A percentile compares a stretch with the other conserved stretches of the same genome.
Evolutionary conservation across 2,797 vertebrate species (phyloP).

Genomic region (Halcyon smyrnensis): DNA sequence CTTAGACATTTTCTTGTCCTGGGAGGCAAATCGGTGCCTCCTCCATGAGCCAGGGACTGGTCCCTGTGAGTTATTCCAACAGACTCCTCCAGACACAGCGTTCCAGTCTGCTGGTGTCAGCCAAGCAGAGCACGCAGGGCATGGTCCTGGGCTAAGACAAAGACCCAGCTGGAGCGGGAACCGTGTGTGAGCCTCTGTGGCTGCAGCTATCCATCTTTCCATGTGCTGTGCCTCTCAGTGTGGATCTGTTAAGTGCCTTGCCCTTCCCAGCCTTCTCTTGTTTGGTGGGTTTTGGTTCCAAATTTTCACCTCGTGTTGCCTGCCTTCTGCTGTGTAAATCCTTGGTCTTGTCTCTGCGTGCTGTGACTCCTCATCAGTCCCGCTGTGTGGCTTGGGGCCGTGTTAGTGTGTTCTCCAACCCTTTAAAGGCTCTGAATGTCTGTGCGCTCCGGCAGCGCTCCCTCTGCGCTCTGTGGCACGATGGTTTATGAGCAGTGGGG

Average conservation of each 20-base stretch:
- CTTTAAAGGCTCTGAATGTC: not conserved
- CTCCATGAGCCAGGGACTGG: not conserved
- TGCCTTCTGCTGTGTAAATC: not conserved
- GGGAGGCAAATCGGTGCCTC: fast-evolving
- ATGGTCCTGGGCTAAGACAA: not conserved
- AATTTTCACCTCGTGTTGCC: not conserved
- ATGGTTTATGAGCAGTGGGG: not conserved
- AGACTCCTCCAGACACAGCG: fast-evolving
- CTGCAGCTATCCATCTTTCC: not conserved
- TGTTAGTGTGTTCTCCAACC: not conserved
- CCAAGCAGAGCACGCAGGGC: not conserved
- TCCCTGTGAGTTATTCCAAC: fast-evolving
- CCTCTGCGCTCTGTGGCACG: fast-evolving
- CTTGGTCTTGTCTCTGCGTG: not conserved
- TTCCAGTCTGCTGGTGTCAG: not conserved
- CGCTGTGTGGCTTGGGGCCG: fast-evolving
- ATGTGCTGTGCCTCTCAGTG: fast-evolving
- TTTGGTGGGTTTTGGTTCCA: not conserved
- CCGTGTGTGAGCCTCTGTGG: fast-evolving
- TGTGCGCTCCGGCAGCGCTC: not conserved
- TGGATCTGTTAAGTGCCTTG: not conserved
- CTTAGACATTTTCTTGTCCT: not conserved
- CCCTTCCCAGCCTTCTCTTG: not conserved
- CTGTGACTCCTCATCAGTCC: not conserved
- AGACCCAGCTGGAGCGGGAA: fast-evolving